A percentile compares a stretch with the other conserved stretches of the same genome.
phyloP scores from a whole-genome alignment of 2,797 vertebrate species.

The Molossus molossus region DNA sequence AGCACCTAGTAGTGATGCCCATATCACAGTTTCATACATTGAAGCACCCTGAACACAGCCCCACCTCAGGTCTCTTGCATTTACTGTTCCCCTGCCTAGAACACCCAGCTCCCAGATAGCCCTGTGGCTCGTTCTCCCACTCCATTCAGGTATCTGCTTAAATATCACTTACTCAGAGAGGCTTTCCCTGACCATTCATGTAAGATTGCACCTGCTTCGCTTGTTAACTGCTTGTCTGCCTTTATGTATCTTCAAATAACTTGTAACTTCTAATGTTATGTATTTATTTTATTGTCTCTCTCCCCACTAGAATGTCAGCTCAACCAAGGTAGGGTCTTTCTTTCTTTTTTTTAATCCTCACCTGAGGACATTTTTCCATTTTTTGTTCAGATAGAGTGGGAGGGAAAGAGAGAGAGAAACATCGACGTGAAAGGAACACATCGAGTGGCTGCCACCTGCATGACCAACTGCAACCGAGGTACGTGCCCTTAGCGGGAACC shows the following conservation, averaged over 20 bases:
- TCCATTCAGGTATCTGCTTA: slow-evolving; percentile 29
- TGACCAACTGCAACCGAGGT: no score
- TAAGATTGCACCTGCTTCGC: neutral
- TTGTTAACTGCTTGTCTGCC: neutral
- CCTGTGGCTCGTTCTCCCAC: neutral
- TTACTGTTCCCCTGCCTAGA: neutral
- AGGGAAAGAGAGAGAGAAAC: no score
- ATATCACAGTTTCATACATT: neutral
- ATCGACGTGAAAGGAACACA: no score
- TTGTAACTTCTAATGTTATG: neutral
- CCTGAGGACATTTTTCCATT: no score
- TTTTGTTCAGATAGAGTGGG: no score
- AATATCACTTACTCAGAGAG: neutral
- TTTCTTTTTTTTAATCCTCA: neutral
- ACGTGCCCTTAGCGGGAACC: no score
- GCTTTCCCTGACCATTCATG: neutral
- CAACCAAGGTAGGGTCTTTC: neutral
- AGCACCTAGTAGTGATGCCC: neutral
- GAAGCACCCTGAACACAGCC: neutral
- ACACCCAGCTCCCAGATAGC: neutral
- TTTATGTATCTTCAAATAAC: neutral
- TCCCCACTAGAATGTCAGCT: neutral
- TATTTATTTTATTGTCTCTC: neutral
- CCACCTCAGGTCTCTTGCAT: neutral
- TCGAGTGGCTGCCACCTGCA: no score